Evolutionary conservation across 2,797 vertebrate species (phyloP).

Genomic region (Thaleichthys pacificus): DNA sequence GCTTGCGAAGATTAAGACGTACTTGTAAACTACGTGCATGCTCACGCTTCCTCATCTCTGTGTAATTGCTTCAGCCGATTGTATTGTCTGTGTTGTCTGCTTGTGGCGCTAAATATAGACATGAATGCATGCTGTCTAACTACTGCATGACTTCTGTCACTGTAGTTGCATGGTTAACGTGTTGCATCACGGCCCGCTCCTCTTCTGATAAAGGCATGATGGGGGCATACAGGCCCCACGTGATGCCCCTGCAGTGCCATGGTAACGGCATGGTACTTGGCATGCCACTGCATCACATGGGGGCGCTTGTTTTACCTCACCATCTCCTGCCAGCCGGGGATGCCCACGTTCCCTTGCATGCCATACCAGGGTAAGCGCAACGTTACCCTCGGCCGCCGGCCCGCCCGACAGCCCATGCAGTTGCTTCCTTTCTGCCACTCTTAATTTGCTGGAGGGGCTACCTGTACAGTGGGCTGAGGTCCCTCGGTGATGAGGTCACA

Average conservation of each 20-base stretch:
- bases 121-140: constrained; percentile 38
- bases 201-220: constrained; percentile 84
- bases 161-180: constrained; percentile 87
- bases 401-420: constrained; percentile 60
- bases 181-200: constrained; percentile 77
- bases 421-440: constrained; percentile 82
- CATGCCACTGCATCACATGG: constrained; percentile 91
- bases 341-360: constrained; percentile 87
- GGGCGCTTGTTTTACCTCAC: constrained; percentile 84
- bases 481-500: constrained; percentile 34
- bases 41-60: too few relatives aligned
- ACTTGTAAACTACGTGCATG: too few relatives aligned
- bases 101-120: constrained; percentile 23
- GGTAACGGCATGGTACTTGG: constrained; percentile 90
- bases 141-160: constrained; percentile 55
- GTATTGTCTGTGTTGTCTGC: too few relatives aligned
- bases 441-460: constrained; percentile 77
- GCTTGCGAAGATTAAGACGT: too few relatives aligned
- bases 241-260: constrained; percentile 85
- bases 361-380: constrained; percentile 89
- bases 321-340: constrained; percentile 85
- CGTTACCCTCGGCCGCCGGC: constrained; percentile 52
- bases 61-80: too few relatives aligned
- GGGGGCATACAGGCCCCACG: constrained; percentile 87
- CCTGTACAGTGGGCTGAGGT: constrained; percentile 72